Base-by-base conservation (phyloP, 1,140 invertebrate species). In the Euschistus heros region DNA sequence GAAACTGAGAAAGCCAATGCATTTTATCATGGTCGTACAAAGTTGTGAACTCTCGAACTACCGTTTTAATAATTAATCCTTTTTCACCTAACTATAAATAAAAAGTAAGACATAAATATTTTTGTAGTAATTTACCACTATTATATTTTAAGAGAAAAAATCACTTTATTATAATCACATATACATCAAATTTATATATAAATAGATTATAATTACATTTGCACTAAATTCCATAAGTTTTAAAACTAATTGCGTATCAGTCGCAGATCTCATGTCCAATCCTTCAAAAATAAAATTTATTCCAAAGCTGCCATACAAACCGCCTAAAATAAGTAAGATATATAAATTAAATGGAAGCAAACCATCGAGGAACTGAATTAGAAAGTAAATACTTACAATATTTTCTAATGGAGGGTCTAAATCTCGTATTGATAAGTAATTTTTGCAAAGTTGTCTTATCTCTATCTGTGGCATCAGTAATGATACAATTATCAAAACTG, bases 371-470 rank as follows among this genome's bases (percentile, higher is more conserved):
- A n/a, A 50, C 5, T 50, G 47, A 10, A 50, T 59, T 10, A 27
- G 24, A 7, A 27, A 24, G n/a, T 3, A 50, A 33, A 44, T 20
- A 62, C 65, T 54, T 42, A 66, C 65, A 62, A 33, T 52, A 50
- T 62, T 15, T 17, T 54, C 33, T 44, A 15, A 46, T 15, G 18
- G 37, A 55, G 4, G 55, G 27, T n/a, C 22, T 57, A 55, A 69
- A 69, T 27, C 33, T 61, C 8, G 68, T 66, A 27, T 66, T 64
- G 3, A 70, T 57, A 24, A 66, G 63, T n/a, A 70, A 66, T 42
- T 69, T 66, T 42, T 69, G 80, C 64, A 86, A 77, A 66, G 81
- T 81, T n/a, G 68, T 67, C 37, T 69, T 62, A 54, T 70, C 69
- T 10, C 60, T 64, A 27, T 69, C 65, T 6, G 30, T 18, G 15